These are phyloP conservation scores for Xylocopa sonorina DNA, from an alignment of 1,140 invertebrate genomes.

Conservation along the genomic window DNA sequence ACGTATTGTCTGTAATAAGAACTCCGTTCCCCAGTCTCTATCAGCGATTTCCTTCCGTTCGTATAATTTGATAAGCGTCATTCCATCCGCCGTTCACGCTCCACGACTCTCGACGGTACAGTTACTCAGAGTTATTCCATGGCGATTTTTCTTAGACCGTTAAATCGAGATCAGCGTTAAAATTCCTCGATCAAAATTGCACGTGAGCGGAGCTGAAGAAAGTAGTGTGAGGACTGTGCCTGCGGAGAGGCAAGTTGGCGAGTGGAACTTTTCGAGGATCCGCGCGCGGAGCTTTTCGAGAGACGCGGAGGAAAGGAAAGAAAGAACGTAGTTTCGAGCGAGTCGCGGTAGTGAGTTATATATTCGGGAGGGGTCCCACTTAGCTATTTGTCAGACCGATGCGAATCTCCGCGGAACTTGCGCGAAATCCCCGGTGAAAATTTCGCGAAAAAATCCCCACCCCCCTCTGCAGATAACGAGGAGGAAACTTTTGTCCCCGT, in stretches of 20 bases:
- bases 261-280: conserved; percentile 66
- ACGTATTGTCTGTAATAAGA: conserved; percentile 63
- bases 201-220: neutral
- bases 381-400: conserved; percentile 68
- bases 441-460: conserved; percentile 53
- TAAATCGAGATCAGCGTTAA: neutral
- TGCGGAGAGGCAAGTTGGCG: conserved; percentile 53
- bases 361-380: conserved; percentile 53
- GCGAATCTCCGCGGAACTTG: conserved; percentile 66
- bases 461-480: conserved; percentile 5
- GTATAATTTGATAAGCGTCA: neutral
- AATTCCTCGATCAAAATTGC: neutral
- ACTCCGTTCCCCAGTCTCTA: neutral
- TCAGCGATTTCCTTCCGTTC: conserved; percentile 11
- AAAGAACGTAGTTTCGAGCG: conserved; percentile 9
- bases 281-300: conserved; percentile 16
- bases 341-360: conserved; percentile 57
- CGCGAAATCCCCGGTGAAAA: conserved; percentile 44
- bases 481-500: neutral
- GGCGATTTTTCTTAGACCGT: neutral
- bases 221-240: too few relatives aligned
- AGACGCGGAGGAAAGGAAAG: conserved; percentile 21
- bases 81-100: too few relatives aligned
- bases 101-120: too few relatives aligned
- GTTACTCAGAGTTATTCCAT: too few relatives aligned